phyloP scores from a whole-genome alignment of 2,888 invertebrate species.

The Dorcus parallelipipedus region DNA sequence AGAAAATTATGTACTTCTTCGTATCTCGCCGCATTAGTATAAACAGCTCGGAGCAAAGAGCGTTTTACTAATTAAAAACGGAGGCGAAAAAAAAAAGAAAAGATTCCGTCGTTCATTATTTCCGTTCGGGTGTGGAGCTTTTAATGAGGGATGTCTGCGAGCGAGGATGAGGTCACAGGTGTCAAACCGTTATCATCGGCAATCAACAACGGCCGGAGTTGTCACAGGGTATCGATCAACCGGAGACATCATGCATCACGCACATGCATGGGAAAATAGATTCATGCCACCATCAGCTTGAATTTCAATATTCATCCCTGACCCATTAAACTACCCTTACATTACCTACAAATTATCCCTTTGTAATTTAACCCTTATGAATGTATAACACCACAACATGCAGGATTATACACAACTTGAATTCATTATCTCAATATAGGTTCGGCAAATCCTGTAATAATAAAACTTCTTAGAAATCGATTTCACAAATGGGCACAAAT shows the following conservation, averaged over 20 bases:
- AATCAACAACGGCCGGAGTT: background rate
- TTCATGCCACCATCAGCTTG: conserved; percentile 18
- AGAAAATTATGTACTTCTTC: background rate
- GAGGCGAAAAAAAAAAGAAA: too few relatives aligned
- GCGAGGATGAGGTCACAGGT: conserved; percentile 9
- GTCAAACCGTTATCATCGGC: background rate
- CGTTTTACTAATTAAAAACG: too few relatives aligned
- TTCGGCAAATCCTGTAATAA: too few relatives aligned
- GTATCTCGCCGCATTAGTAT: too few relatives aligned
- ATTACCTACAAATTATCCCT: conserved; percentile 7
- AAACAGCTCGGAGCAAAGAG: too few relatives aligned
- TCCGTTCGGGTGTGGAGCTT: too few relatives aligned
- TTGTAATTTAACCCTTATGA: background rate
- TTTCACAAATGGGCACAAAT: too few relatives aligned
- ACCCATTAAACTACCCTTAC: conserved; percentile 16
- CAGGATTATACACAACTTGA: too few relatives aligned
- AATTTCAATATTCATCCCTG: conserved; percentile 24
- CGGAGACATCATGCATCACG: conserved; percentile 9
- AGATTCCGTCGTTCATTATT: too few relatives aligned
- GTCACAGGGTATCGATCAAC: conserved; percentile 14
- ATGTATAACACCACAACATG: background rate
- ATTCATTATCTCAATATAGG: too few relatives aligned
- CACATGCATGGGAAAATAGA: conserved; percentile 17
- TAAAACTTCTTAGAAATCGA: too few relatives aligned
- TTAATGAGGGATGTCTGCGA: background rate